These are phyloP conservation scores for Aurelia aurita complex sp. Pacific DNA, from an alignment of 30 jellyfish, hydroid and myxozoan species.

Conservation along the genomic window DNA sequence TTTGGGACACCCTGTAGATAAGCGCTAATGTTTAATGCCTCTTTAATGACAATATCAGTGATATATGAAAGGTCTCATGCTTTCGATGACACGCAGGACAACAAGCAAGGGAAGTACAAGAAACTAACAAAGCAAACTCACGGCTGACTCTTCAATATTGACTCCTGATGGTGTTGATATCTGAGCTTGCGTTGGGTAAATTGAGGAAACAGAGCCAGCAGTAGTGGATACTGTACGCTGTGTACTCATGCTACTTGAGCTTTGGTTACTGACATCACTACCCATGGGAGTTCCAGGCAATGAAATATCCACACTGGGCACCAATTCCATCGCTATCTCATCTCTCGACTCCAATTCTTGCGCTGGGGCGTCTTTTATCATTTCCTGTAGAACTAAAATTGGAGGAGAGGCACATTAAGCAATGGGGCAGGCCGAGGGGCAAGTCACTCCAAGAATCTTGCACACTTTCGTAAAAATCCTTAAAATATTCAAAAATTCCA, in stretches of 20 bases:
- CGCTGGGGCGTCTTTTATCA: conserved; percentile 57
- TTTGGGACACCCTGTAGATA: too few species aligned
- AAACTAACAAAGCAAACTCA: not conserved
- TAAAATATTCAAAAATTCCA: too few species aligned
- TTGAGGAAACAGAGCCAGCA: conserved; percentile 38
- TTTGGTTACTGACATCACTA: conserved; percentile 74
- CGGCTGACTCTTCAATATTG: conserved; percentile 32
- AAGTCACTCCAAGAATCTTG: too few species aligned
- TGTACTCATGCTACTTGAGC: conserved; percentile 65
- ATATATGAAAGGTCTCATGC: too few species aligned
- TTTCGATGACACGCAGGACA: too few species aligned
- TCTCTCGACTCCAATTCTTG: conserved; percentile 24
- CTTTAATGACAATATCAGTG: too few species aligned
- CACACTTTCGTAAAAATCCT: too few species aligned
- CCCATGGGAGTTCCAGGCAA: conserved; percentile 99
- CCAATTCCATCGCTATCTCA: conserved; percentile 36
- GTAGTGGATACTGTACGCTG: conserved; percentile 59
- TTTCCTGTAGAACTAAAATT: conserved; percentile 39
- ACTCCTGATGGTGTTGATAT: conserved; percentile 79
- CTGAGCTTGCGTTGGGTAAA: conserved; percentile 78
- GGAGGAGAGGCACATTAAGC: too few species aligned
- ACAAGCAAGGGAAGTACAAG: not conserved
- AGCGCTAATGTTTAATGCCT: too few species aligned
- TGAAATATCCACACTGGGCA: conserved; percentile 60
- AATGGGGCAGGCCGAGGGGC: too few species aligned